Percentiles rank a stretch among this genome's conserved stretches.
These are phyloP conservation scores for Cettia cetti DNA, from an alignment of 2,113 vertebrate genomes.

Conservation along the genomic window DNA sequence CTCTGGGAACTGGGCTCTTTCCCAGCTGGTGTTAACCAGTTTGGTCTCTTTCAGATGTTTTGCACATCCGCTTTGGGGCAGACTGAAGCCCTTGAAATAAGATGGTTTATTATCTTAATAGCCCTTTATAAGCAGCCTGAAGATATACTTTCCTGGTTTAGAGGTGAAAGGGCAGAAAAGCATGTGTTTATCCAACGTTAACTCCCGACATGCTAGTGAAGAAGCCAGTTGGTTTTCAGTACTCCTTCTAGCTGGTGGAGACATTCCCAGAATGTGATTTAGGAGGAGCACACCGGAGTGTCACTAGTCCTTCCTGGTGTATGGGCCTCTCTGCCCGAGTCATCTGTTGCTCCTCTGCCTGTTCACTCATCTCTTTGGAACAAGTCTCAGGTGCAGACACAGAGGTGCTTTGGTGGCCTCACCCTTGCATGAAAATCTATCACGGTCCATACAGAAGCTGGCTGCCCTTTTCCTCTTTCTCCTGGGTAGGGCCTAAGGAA, in stretches of 20 bases:
- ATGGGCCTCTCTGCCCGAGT: not conserved
- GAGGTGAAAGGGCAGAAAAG: not conserved
- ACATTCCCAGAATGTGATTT: not conserved
- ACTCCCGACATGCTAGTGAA: not conserved
- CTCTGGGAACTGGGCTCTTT: not conserved
- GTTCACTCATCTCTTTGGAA: not conserved
- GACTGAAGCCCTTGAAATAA: not conserved
- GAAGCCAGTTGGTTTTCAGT: not conserved
- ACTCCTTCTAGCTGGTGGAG: not conserved
- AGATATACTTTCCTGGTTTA: not conserved
- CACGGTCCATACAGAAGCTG: not conserved
- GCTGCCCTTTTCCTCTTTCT: not conserved
- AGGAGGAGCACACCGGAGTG: not conserved
- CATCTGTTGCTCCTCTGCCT: not conserved
- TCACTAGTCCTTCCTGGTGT: not conserved
- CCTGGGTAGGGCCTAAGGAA: not conserved
- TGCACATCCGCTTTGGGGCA: not conserved
- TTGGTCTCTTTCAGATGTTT: not conserved
- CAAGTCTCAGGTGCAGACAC: not conserved
- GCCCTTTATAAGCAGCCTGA: not conserved
- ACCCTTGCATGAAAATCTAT: not conserved
- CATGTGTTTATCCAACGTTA: not conserved
- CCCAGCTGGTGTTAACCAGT: not conserved
- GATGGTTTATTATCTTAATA: not conserved
- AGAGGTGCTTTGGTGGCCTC: not conserved